Evolutionary conservation across 2,888 invertebrate species (phyloP), one percentile per base, ranked within the genome.

Genomic region (Tenthredo scrophulariae): DNA sequence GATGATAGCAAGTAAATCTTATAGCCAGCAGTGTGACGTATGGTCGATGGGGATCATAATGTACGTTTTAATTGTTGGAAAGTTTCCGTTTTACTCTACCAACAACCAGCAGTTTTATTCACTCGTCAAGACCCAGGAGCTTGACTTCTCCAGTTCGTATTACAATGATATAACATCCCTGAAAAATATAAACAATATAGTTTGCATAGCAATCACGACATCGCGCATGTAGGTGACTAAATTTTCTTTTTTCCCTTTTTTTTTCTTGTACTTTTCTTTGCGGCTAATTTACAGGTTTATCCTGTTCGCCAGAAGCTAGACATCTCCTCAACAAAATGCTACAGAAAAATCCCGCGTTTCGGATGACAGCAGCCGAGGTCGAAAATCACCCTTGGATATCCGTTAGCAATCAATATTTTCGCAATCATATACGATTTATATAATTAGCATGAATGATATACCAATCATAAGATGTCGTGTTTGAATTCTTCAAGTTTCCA

Each of bases 1-100:
- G 93, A 94, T 95, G 87, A 91, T 95, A 62, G 93, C 93, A 67
- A 91, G 91, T 83, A 94, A 94, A 87, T 93, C 94, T 0, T 95
- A 95, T 91, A 95, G 95, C 88, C 94, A 95, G 88, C 94, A 94
- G 87, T 95, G 95, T 90, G 95, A 95, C 89, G 94, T 95, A 15
- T 95, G 95, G 95, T 94, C 95, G 0, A 93, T 95, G 90, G 95
- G 95, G 13, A 93, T 95, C 33, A 95, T 95, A 84, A 93, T 94
- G 90, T 95, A 94, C 90, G 91, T 94, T 80, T 88, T 95, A 90
- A 90, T 94, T 88, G 89, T 90, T 46, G 93, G 93, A 22, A 88
- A 88, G 50, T 92, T 91, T 87, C 94, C 94, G 1, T 94, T 94
- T 87, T 89, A 87, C 62, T 89, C 91, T 3, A 86, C 84, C 9